A percentile compares a stretch with the other conserved stretches of the same genome.
phyloP scores from a whole-genome alignment of 1,140 invertebrate genomes.

The Metaphire vulgaris region DNA sequence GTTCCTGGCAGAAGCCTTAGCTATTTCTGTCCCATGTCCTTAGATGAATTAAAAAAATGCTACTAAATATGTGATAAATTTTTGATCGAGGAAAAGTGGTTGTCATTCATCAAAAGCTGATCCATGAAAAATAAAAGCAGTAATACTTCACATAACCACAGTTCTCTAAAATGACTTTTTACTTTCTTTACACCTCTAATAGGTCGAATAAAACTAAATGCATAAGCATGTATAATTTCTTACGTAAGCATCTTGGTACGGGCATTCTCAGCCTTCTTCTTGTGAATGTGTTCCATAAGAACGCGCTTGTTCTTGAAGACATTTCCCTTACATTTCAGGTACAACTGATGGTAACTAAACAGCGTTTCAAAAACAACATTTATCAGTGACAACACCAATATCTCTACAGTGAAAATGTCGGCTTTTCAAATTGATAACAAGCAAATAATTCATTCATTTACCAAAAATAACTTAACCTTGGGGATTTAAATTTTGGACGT shows the following conservation, averaged over 20 bases:
- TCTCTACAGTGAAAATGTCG: no score
- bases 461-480: no score
- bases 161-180: not conserved
- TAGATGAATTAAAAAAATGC: no score
- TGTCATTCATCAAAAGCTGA: not conserved
- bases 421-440: no score
- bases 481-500: no score
- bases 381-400: no score
- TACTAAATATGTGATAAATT: not conserved
- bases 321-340: slow-evolving; percentile 98
- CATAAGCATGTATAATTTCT: slow-evolving; percentile 29
- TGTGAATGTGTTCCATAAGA: slow-evolving; percentile 99
- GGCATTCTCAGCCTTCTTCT: slow-evolving; percentile 98
- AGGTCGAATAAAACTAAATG: not conserved
- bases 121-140: not conserved
- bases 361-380: no score
- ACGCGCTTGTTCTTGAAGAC: slow-evolving; percentile 99
- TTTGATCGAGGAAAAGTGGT: not conserved
- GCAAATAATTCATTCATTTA: no score
- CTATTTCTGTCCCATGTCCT: no score
- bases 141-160: not conserved
- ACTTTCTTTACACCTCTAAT: not conserved
- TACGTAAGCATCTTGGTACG: slow-evolving; percentile 89
- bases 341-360: slow-evolving; percentile 80
- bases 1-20: not conserved